Evolutionary conservation across 2,797 vertebrate species (phyloP).

Genomic region (Arremon aurantiirostris): DNA sequence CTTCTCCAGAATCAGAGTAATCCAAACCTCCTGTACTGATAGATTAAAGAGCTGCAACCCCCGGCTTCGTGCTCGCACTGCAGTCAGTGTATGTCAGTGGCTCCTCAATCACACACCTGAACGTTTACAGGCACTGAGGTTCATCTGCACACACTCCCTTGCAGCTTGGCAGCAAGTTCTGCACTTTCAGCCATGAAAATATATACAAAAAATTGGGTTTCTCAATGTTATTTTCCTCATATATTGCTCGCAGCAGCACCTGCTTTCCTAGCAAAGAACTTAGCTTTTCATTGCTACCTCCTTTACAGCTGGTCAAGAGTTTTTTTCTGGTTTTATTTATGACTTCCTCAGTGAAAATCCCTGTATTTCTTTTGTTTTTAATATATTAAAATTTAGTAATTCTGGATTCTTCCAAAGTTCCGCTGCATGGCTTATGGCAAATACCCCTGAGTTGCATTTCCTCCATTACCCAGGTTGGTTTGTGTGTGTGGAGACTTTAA

Average conservation of each 20-base stretch:
- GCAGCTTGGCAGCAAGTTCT: background rate
- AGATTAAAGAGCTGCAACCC: slow-evolving; percentile 34
- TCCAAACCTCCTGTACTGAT: slow-evolving; percentile 21
- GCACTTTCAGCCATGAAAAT: background rate
- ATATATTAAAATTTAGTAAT: slow-evolving; percentile 44
- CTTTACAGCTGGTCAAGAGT: background rate
- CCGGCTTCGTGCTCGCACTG: background rate
- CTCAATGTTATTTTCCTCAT: background rate
- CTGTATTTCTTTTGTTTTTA: slow-evolving; percentile 36
- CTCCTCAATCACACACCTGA: background rate
- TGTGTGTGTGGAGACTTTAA: background rate
- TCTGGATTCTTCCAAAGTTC: background rate
- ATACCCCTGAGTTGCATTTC: background rate
- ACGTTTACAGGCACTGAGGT: background rate
- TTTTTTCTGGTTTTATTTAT: slow-evolving; percentile 32
- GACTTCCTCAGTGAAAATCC: slow-evolving; percentile 13
- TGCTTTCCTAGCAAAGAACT: background rate
- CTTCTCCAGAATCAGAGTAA: background rate
- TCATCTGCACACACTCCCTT: background rate
- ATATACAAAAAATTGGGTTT: background rate
- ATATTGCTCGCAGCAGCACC: background rate
- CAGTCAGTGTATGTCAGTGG: background rate
- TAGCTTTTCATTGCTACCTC: slow-evolving; percentile 26
- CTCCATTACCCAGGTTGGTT: background rate
- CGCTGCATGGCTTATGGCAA: slow-evolving; percentile 32